phyloP scores from a whole-genome alignment of 2,113 vertebrate genomes.

The Geothlypis trichas region DNA sequence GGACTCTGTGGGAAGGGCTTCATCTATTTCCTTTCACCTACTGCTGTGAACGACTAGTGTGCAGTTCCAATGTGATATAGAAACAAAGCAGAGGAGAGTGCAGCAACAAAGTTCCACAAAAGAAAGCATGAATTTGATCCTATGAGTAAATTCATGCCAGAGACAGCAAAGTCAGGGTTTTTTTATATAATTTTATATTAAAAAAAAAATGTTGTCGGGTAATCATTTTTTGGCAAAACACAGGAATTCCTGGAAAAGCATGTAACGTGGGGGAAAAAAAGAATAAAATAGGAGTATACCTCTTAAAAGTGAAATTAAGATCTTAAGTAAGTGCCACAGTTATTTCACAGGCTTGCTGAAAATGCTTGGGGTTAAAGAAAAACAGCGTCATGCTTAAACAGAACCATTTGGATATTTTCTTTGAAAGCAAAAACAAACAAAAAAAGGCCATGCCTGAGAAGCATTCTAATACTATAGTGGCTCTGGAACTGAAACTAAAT shows the following conservation, averaged over 20 bases:
- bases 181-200: background rate
- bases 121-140: background rate
- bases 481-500: slow-evolving; percentile 28
- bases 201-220: background rate
- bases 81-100: slow-evolving; percentile 49
- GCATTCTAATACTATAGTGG: slow-evolving; percentile 26
- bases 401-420: slow-evolving; percentile 34
- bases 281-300: background rate
- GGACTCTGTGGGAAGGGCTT: background rate
- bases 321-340: background rate
- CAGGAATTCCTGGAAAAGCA: background rate
- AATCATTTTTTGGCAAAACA: slow-evolving; percentile 23
- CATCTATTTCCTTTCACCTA: slow-evolving; percentile 21
- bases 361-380: background rate
- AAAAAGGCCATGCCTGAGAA: background rate
- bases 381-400: background rate
- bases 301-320: slow-evolving; percentile 8
- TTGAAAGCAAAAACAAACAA: background rate
- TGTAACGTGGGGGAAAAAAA: background rate
- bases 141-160: background rate
- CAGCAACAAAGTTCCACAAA: slow-evolving; percentile 15
- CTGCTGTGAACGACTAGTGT: background rate
- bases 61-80: background rate
- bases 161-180: background rate
- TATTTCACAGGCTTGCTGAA: slow-evolving; percentile 26